Base-by-base conservation (phyloP, 2,797 vertebrate genomes). In the Sebastes diploproa region DNA sequence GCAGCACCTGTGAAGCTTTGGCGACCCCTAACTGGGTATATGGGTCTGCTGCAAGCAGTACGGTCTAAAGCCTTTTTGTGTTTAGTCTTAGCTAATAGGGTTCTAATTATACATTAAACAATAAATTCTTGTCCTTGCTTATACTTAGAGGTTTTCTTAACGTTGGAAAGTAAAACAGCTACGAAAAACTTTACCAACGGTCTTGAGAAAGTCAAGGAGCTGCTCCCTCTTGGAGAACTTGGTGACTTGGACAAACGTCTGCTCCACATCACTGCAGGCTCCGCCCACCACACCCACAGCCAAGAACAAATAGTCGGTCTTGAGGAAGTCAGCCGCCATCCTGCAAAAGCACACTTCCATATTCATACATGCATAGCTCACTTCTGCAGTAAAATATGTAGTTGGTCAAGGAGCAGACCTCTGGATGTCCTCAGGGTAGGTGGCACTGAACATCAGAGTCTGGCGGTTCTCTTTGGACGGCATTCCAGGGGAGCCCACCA, bases 381-480 rank as follows among this genome's bases (percentile, higher is more conserved):
- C 3, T 4, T 38, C 2, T 0, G 11, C 0, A 6, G 12, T 7
- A 0, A n/a, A 71, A 16, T 6, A 6, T 11, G 22, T 3, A 7
- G 20, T 2, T 11, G 11, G 5, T 11, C 0, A 0, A 1, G 6
- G 1, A 3, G 18, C 75, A 22, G 7, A 98, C 98, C 95, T 97
- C 70, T 96, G 97, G 84, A 99, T 97, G 89, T 97, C 96, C 60
- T 97, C 95, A 11, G 98, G 98, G 78, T 95, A 99, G 20, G 98
- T 99, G 23, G 98, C 98, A 60, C 98, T 99, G 75, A 99, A 99
- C 97, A 99, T 97, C 13, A 99, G 91, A 0, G 98, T 99, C 55
- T 98, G 98, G 0, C 98, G 96, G 3, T 94, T 83, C n/a, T 97
- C 96, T 88, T 96, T 98, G 20, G 94, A 3, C 1, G 97, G 97